These are phyloP conservation scores for Spheniscus mendiculus DNA, from an alignment of 2,113 vertebrate species.

Conservation along the genomic window DNA sequence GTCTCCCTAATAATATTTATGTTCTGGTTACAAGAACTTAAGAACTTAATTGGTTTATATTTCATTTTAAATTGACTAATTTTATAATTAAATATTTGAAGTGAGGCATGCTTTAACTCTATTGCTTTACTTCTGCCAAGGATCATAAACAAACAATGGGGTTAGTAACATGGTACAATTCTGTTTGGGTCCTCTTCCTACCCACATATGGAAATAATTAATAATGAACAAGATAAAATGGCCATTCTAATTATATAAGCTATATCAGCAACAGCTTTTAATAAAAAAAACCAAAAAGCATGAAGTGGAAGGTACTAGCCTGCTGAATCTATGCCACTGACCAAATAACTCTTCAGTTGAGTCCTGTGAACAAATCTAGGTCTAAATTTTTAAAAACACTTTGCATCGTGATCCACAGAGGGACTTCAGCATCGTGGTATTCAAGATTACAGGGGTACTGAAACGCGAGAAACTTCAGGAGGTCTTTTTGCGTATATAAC, in stretches of 20 bases:
- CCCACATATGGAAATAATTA: neutral
- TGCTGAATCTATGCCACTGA: neutral
- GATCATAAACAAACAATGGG: neutral
- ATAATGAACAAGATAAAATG: neutral
- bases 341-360: neutral
- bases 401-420: neutral
- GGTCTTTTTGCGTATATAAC: neutral
- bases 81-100: neutral
- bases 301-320: neutral
- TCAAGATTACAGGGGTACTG: neutral
- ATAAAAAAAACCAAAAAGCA: neutral
- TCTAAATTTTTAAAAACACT: neutral
- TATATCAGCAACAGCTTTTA: neutral
- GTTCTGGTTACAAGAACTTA: neutral
- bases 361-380: neutral
- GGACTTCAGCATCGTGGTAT: neutral
- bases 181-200: neutral
- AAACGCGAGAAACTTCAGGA: neutral
- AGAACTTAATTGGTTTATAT: neutral
- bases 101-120: neutral
- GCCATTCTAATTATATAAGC: neutral
- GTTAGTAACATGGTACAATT: neutral
- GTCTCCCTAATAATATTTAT: neutral
- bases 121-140: neutral
- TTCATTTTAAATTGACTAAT: neutral